Evolutionary conservation across 1,140 invertebrate genomes (phyloP), one percentile per base, ranked within the genome.

Genomic region (Neodiprion pinetum): DNA sequence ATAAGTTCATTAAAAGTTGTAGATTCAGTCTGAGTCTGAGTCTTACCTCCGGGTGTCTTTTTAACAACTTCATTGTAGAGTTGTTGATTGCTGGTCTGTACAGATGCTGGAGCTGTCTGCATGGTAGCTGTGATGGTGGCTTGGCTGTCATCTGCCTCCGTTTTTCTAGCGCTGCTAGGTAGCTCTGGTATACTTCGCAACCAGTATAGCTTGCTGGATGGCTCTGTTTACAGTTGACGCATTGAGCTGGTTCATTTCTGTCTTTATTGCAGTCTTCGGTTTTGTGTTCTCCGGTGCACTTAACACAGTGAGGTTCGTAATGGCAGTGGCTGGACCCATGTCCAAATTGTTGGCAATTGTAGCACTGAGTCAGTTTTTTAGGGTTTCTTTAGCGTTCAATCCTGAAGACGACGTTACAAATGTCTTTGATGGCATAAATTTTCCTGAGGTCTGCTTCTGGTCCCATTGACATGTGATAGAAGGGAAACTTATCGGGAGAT

Each of bases 321-420:
- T 73, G 23, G 66, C 76, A 78, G 48, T 77, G 76, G 1, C 10
- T 65, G 1, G 76, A 67, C 0, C 79, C 79, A 12, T 79, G 76
- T 0, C 74, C 74, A 21, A 40, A 79, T 2, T 14, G 11, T 74
- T 79, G 79, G 48, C 77, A 80, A 7, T 74, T 53, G 21, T 79
- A 75, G 48, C 75, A 80, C 28, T 80, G 75, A 0, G 79, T 75
- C 14, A 74, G 48, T 23, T 74, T 74, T 67, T 73, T 77, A 74
- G 73, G 77, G 48, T 77, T 79, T 48, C 3, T 40, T 48, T 78
- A 79, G 4, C 10, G 0, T 61, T 78, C 74, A 75, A 75, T 78
- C 5, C 1, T 72, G 1, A 76, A 50, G 47, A 17, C 72, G 0
- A 71, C 68, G 48, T 76, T 71, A 40, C 28, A 71, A 9, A 79